phyloP scores from a whole-genome alignment of 2,888 invertebrate species.

The Drosophila prolongata region DNA sequence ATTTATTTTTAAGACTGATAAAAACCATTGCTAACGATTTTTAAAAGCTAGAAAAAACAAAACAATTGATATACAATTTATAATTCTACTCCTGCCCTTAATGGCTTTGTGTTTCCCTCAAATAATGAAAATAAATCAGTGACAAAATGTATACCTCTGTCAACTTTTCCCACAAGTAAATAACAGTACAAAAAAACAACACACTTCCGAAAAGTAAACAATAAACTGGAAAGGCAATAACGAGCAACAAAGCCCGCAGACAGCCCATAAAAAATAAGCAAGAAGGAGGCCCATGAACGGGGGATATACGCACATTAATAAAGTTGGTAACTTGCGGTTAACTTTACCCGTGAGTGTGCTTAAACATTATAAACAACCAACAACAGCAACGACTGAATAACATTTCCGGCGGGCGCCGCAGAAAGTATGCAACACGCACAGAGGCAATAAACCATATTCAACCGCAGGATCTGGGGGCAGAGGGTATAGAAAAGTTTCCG shows the following conservation, averaged over 20 bases:
- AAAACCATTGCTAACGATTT: no score
- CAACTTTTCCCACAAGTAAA: slow-evolving; percentile 18
- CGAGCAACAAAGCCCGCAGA: slow-evolving; percentile 41
- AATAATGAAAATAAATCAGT: slow-evolving; percentile 40
- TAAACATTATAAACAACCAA: slow-evolving; percentile 68
- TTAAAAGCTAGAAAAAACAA: no score
- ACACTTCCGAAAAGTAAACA: slow-evolving; percentile 17
- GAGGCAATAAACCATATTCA: slow-evolving; percentile 71
- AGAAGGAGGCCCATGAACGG: slow-evolving; percentile 20
- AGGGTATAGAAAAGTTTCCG: slow-evolving; percentile 37
- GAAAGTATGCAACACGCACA: slow-evolving; percentile 69
- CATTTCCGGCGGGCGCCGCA: slow-evolving; percentile 53
- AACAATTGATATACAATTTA: no score
- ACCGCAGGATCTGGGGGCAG: slow-evolving; percentile 45
- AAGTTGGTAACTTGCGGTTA: slow-evolving; percentile 74
- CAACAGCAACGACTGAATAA: slow-evolving; percentile 60
- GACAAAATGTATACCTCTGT: slow-evolving; percentile 19
- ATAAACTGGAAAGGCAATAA: slow-evolving; percentile 41
- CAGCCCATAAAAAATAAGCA: slow-evolving; percentile 50
- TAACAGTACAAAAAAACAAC: slow-evolving; percentile 29
- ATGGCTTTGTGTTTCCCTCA: neutral
- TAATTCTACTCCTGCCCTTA: no score
- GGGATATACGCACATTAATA: slow-evolving; percentile 68
- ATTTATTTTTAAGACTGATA: no score
- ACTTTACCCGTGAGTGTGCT: slow-evolving; percentile 78